phyloP scores from a whole-genome alignment of 2,113 vertebrate genomes.

The Saccopteryx bilineata region DNA sequence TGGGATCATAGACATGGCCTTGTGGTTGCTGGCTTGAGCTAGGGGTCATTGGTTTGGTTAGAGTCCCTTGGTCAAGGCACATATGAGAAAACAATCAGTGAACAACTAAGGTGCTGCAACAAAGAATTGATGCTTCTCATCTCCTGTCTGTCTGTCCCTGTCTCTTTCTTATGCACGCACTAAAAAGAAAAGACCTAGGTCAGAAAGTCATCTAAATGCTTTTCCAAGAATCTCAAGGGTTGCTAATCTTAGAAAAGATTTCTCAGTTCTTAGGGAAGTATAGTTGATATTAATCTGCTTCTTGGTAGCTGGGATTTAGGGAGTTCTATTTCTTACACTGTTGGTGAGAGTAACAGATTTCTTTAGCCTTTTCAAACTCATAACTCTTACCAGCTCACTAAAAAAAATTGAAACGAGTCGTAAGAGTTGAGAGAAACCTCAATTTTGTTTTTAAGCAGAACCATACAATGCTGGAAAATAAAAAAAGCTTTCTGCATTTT shows the following conservation, averaged over 20 bases:
- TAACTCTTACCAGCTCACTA: background rate
- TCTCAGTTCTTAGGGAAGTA: background rate
- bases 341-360: constrained; percentile 7
- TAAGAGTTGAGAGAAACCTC: background rate
- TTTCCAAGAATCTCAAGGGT: background rate
- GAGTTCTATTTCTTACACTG: constrained; percentile 22
- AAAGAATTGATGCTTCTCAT: too few species aligned
- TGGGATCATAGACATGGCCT: too few species aligned
- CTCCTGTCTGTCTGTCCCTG: too few species aligned
- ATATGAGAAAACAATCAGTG: too few species aligned
- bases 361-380: background rate
- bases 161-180: too few species aligned
- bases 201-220: background rate
- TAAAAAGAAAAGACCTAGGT: background rate
- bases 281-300: background rate
- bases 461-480: background rate
- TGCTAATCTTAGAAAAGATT: constrained; percentile 28
- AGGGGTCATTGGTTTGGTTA: too few species aligned
- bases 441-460: constrained; percentile 47
- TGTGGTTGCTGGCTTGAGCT: too few species aligned
- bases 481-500: background rate
- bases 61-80: too few species aligned
- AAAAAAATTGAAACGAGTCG: constrained; percentile 43
- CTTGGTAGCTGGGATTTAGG: constrained; percentile 14
- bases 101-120: too few species aligned